Evolutionary conservation across 2,113 vertebrate species (phyloP).

Genomic region (Romanogobio albipinnatus): DNA sequence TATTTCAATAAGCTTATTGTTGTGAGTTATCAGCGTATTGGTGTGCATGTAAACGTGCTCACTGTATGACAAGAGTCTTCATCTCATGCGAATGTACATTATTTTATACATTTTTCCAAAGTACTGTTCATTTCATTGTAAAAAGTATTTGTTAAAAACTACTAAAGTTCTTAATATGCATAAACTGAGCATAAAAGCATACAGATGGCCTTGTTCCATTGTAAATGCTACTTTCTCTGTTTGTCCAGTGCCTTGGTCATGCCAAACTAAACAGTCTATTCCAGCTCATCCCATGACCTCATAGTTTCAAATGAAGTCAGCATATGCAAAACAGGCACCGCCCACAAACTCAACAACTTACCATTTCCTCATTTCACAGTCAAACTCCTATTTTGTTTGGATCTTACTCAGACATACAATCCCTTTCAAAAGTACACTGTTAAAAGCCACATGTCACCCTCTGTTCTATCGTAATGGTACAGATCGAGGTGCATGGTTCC

Average conservation of each 20-base stretch:
- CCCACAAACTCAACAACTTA: slow-evolving; percentile 65
- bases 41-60: no score
- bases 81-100: not conserved
- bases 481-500: not conserved
- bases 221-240: not conserved
- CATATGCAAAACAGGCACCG: slow-evolving; percentile 67
- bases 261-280: slow-evolving; percentile 32
- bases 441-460: not conserved
- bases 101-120: not conserved
- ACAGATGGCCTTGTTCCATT: not conserved
- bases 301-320: slow-evolving; percentile 64
- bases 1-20: no score
- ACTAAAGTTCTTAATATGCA: not conserved
- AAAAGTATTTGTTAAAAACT: not conserved
- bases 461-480: not conserved
- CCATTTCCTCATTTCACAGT: slow-evolving; percentile 50
- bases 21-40: no score
- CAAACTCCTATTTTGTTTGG: not conserved
- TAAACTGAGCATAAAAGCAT: not conserved
- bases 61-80: not conserved
- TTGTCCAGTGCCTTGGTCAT: not conserved
- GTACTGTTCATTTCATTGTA: not conserved
- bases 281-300: slow-evolving; percentile 55
- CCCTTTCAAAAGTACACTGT: not conserved
- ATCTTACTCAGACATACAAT: not conserved